These are phyloP conservation scores for Porites divaricata DNA, from an alignment of 92 coral and sea anemone genomes.

Conservation along the genomic window DNA sequence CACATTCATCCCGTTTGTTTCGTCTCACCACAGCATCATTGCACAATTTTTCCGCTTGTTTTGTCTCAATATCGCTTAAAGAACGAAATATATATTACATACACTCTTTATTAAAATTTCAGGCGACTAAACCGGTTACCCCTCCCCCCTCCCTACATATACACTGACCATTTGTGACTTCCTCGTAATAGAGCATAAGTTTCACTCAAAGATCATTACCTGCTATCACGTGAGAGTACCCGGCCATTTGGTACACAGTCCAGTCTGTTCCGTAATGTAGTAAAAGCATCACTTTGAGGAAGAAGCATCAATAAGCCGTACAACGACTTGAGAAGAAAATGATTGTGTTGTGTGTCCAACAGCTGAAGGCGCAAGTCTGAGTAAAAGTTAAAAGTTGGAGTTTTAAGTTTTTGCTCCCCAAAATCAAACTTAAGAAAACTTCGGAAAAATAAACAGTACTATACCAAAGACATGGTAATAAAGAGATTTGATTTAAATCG, in stretches of 20 bases:
- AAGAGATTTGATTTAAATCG: no score
- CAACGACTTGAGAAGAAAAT: constrained; percentile 89
- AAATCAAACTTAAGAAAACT: no score
- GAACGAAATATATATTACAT: no score
- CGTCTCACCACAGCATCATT: no score
- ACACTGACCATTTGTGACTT: neutral
- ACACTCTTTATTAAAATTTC: no score
- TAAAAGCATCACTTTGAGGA: constrained; percentile 98
- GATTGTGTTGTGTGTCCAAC: constrained; percentile 91
- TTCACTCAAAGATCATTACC: neutral
- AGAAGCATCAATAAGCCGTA: constrained; percentile 95
- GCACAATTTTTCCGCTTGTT: no score
- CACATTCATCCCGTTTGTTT: no score
- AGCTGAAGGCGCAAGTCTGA: constrained; percentile 93
- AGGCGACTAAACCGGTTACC: no score
- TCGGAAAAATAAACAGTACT: no score
- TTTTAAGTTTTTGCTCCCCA: neutral
- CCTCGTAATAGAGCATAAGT: neutral
- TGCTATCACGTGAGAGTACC: constrained; percentile 56
- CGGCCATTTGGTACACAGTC: constrained; percentile 99
- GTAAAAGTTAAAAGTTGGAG: neutral
- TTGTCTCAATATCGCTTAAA: no score
- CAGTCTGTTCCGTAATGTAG: constrained; percentile 89
- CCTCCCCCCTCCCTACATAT: neutral
- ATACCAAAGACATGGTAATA: no score